Conservation (phyloP, 2,888 invertebrate genomes). For the Cataglyphis albicans region DNA sequence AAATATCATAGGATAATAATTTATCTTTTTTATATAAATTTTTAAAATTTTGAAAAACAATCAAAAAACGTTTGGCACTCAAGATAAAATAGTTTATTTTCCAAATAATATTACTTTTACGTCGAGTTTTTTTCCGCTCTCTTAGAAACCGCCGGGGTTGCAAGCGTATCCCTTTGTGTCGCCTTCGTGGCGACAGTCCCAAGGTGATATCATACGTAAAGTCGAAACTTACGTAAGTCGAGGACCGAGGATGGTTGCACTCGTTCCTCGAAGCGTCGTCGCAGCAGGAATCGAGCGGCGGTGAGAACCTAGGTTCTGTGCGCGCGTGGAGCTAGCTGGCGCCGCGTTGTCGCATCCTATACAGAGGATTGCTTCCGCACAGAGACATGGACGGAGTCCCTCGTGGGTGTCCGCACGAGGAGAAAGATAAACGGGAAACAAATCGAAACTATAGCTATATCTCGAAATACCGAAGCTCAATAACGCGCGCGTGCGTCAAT, state of each 20-base stretch:
- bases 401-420: constrained; percentile 30
- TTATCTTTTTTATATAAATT: background rate
- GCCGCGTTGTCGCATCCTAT: constrained; percentile 82
- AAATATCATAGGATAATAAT: background rate
- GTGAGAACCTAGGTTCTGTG: constrained; percentile 66
- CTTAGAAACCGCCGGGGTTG: background rate
- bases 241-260: constrained; percentile 36
- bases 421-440: constrained; percentile 40
- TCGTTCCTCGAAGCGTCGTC: constrained; percentile 44
- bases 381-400: constrained; percentile 28
- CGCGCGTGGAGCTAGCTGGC: constrained; percentile 74
- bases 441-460: constrained; percentile 39
- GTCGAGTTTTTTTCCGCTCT: background rate
- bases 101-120: background rate
- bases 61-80: background rate
- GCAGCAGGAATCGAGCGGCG: constrained; percentile 55
- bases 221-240: constrained; percentile 47
- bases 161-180: constrained; percentile 15
- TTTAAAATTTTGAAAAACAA: background rate
- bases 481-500: constrained; percentile 13
- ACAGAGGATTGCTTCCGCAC: constrained; percentile 75
- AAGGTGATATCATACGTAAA: constrained; percentile 14
- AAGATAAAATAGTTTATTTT: background rate
- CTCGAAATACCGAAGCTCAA: constrained; percentile 29
- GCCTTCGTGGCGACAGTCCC: constrained; percentile 9